Conservation (phyloP, 2,113 vertebrate species). For the Chiloscyllium plagiosum region DNA sequence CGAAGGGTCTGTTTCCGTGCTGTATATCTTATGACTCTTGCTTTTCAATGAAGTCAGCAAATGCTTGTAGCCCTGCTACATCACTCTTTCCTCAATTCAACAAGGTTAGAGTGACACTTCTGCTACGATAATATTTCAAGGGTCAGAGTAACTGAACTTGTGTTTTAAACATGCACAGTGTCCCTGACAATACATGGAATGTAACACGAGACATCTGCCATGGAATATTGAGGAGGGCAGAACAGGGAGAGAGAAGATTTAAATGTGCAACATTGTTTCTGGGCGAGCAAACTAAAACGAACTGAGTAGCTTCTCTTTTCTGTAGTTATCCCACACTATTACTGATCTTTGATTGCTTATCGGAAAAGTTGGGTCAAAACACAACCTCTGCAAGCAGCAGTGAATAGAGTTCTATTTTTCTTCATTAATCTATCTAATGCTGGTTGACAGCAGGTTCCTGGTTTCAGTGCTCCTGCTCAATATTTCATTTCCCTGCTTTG, state of each 20-base stretch:
- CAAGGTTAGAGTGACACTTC: no score
- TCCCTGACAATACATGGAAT: no score
- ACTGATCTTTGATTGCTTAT: not conserved
- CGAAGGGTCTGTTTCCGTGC: no score
- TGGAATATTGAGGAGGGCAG: no score
- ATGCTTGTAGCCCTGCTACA: no score
- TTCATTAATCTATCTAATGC: not conserved
- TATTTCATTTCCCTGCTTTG: slow-evolving; percentile 3
- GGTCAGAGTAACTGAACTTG: no score
- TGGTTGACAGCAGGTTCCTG: not conserved
- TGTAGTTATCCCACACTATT: not conserved
- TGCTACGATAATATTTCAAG: no score
- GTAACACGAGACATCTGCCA: no score
- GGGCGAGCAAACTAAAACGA: not conserved
- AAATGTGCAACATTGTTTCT: not conserved
- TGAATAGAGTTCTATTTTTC: slow-evolving; percentile 1
- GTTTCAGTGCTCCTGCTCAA: not conserved
- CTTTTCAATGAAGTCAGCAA: no score
- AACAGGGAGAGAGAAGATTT: not conserved
- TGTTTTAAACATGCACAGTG: no score
- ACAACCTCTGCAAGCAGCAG: not conserved
- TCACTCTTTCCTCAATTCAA: no score
- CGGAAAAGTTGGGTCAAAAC: not conserved
- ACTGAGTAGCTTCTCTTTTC: not conserved
- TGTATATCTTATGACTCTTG: no score